Conservation (phyloP, 2,113 vertebrate genomes). For the Odontesthes bonariensis region DNA sequence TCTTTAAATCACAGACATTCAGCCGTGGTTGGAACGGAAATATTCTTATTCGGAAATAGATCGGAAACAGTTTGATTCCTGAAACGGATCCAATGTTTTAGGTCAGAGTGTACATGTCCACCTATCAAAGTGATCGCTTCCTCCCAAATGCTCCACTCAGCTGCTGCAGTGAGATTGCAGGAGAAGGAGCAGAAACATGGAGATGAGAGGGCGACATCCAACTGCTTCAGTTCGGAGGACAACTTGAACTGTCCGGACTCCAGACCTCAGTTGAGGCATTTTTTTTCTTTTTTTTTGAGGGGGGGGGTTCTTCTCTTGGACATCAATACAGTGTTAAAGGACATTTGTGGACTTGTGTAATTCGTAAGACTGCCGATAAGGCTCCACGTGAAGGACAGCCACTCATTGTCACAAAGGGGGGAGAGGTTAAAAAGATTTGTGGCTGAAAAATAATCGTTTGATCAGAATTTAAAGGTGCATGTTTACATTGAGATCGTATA, state of each 20-base stretch:
- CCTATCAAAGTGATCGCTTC: constrained; percentile 1
- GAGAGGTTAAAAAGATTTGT: background rate
- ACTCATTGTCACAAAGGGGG: constrained; percentile 19
- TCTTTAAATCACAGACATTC: constrained; percentile 1
- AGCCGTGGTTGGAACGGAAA: background rate
- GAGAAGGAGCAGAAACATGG: constrained; percentile 6
- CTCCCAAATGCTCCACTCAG: constrained; percentile 18
- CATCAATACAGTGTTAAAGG: constrained; percentile 45
- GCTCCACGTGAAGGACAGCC: constrained; percentile 49
- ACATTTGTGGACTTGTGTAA: constrained; percentile 10
- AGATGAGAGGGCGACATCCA: background rate
- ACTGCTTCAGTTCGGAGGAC: constrained; percentile 8
- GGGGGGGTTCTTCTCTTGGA: constrained; percentile 17
- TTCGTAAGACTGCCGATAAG: constrained; percentile 5
- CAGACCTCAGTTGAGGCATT: constrained; percentile 15
- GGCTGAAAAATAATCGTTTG: constrained; percentile 25
- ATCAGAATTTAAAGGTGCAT: constrained; percentile 44
- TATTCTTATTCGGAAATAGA: constrained; percentile 17
- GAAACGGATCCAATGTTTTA: background rate
- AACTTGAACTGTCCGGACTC: constrained; percentile 1
- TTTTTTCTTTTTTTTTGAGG: constrained; percentile 14
- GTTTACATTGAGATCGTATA: constrained; percentile 53
- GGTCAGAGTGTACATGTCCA: background rate
- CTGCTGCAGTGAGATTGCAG: constrained; percentile 11
- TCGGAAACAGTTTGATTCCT: background rate